phyloP scores from a whole-genome alignment of 1,140 invertebrate species.

The Lethrus apterus region DNA sequence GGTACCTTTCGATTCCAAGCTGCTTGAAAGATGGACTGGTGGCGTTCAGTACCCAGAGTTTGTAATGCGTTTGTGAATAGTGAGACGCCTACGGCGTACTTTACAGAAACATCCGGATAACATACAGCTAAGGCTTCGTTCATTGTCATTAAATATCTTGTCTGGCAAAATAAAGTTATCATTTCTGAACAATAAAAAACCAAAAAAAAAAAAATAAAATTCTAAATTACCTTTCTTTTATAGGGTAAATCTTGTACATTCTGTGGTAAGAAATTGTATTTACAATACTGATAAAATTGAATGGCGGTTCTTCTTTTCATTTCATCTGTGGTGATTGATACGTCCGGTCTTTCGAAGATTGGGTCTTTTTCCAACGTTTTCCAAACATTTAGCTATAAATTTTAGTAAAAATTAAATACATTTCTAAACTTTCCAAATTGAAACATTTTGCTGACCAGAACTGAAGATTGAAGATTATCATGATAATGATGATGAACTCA shows the following conservation, averaged over 20 bases:
- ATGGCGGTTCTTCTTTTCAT: conserved; percentile 54
- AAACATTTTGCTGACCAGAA: too few relatives aligned
- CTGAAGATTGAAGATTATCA: too few relatives aligned
- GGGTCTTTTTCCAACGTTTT: conserved; percentile 72
- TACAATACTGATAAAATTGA: conserved; percentile 48
- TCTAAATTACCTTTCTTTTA: conserved; percentile 54
- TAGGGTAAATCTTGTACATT: conserved; percentile 53
- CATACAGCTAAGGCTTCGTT: conserved; percentile 61
- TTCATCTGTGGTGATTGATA: conserved; percentile 63
- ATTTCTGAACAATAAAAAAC: conserved; percentile 16
- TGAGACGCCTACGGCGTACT: conserved; percentile 57
- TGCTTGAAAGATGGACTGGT: conserved; percentile 61
- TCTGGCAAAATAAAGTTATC: conserved; percentile 44
- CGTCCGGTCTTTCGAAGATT: conserved; percentile 56
- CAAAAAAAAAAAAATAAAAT: conserved; percentile 18
- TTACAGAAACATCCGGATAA: conserved; percentile 60
- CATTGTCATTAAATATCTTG: conserved; percentile 59
- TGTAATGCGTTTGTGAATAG: conserved; percentile 62
- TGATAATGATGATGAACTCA: too few relatives aligned
- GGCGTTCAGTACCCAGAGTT: conserved; percentile 69
- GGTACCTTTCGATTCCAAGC: conserved; percentile 60
- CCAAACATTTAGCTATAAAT: conserved; percentile 72
- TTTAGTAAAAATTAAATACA: conserved; percentile 1
- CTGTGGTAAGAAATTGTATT: conserved; percentile 44
- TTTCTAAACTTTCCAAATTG: not conserved